Evolutionary conservation across 2,113 vertebrate genomes (phyloP), one percentile per base, ranked within the genome.

Genomic region (Fregata magnificens): DNA sequence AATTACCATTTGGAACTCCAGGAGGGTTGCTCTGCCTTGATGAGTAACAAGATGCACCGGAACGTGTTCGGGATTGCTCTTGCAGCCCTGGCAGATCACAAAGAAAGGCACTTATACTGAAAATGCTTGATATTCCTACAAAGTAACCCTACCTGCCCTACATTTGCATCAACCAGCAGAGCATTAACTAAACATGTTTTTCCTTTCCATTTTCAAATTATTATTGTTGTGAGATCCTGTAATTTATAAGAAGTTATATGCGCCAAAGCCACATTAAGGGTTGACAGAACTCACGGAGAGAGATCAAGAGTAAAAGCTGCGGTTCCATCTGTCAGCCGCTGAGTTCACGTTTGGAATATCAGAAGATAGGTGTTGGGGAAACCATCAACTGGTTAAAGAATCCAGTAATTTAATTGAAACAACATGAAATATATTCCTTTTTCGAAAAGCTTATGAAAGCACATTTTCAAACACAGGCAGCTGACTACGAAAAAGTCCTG

Each of bases 1-100:
- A 97, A 97, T 98, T 97, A 97, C 81, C n/a, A 66, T 96, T 98
- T 97, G 97, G 97, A 97, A 86, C 88, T 81, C 52, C 36, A 70
- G 61, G 59, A 47, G 49, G 62, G 85, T 72, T 91, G 34, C 73
- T 94, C 29, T 95, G 58, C 32, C 28, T 94, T 88, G 93, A 93
- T 95, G 85, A 96, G 80, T 76, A 93, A 63, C 20, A 92, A 83
- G 93, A 96, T 95, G 94, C 71, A 59, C 82, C 95, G 90, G 86
- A 94, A 86, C 85, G 25, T 72, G 11, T 85, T 91, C 91, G 5
- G 58, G 40, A 81, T 89, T 95, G 82, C 70, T 87, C 47, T 93
- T 92, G 80, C 69, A 86, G 42, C 66, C 53, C 56, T 95, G 96
- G 85, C 78, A 92, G 56, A 86, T 69, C 21, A 52, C 87, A 81